A percentile compares a stretch with the other conserved stretches of the same genome.
Conservation (phyloP, 2,797 vertebrate species). For the Thaleichthys pacificus region DNA sequence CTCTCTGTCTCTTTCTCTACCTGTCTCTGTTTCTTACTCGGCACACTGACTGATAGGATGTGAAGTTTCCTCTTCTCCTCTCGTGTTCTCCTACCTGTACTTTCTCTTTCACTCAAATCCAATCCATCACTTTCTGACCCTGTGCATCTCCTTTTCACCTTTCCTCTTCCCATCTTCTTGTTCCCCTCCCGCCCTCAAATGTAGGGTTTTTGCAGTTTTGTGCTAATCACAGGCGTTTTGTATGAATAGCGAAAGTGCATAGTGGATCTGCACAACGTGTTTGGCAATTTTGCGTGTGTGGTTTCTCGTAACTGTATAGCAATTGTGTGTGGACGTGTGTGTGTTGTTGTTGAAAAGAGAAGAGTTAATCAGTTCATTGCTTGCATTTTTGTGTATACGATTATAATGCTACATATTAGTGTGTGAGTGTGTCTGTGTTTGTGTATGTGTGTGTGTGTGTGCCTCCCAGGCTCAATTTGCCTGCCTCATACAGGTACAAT, state of each 20-base stretch:
- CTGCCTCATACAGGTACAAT: not conserved
- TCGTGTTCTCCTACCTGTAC: conserved; percentile 9
- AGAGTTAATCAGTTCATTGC: not conserved
- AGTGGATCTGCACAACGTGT: not conserved
- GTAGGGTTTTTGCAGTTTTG: conserved; percentile 4
- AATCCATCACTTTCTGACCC: not conserved
- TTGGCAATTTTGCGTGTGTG: not conserved
- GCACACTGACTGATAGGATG: conserved; percentile 23
- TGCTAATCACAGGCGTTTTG: not conserved
- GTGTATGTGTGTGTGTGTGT: not conserved
- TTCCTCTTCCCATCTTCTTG: not conserved
- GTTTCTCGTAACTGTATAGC: no score
- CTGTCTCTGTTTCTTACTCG: no score
- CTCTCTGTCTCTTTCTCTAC: conserved; percentile 30
- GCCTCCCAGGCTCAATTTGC: not conserved
- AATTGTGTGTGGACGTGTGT: conserved; percentile 17
- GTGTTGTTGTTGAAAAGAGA: conserved; percentile 41
- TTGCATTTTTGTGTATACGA: no score
- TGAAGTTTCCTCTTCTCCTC: conserved; percentile 5
- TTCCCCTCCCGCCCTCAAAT: not conserved
- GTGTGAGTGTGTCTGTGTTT: not conserved
- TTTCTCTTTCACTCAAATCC: conserved; percentile 9
- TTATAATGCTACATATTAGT: not conserved
- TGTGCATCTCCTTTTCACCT: not conserved
- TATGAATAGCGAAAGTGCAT: not conserved